Percentiles rank a stretch among this genome's conserved stretches.
Evolutionary conservation across 2,797 vertebrate species (phyloP).

Genomic region (Columba guinea): DNA sequence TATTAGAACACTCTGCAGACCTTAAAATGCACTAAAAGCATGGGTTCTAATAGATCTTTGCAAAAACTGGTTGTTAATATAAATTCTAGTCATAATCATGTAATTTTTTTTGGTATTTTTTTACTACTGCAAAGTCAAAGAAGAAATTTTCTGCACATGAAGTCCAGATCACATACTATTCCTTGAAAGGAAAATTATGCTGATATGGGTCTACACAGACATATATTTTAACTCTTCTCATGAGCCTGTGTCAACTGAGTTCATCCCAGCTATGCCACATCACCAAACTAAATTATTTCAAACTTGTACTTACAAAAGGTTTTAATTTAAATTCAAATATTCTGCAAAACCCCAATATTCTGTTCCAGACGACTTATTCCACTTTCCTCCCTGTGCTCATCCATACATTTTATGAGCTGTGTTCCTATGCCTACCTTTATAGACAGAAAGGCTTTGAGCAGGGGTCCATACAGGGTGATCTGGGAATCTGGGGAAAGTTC

Average conservation of each 20-base stretch:
- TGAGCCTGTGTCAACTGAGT: background rate
- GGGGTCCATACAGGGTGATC: constrained; percentile 91
- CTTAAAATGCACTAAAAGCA: background rate
- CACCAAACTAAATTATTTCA: background rate
- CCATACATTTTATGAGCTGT: accelerated
- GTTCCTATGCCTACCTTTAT: constrained; percentile 85
- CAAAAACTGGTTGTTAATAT: background rate
- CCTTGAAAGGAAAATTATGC: background rate
- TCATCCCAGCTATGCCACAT: background rate
- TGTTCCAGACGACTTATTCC: accelerated
- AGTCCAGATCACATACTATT: background rate
- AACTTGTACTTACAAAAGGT: background rate
- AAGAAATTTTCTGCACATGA: background rate
- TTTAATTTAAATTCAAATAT: background rate
- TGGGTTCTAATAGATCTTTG: background rate
- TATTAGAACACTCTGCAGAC: background rate
- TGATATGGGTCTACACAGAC: accelerated
- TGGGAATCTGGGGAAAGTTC: constrained; percentile 96
- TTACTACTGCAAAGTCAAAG: background rate
- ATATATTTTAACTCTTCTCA: background rate
- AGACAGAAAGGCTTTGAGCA: constrained; percentile 89
- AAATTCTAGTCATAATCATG: background rate
- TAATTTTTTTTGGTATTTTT: background rate
- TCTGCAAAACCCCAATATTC: background rate
- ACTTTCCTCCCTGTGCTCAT: background rate